A percentile compares a stretch with the other conserved stretches of the same genome.
Evolutionary conservation across 2,113 vertebrate genomes (phyloP).

Genomic region (Phalacrocorax brasilianus): DNA sequence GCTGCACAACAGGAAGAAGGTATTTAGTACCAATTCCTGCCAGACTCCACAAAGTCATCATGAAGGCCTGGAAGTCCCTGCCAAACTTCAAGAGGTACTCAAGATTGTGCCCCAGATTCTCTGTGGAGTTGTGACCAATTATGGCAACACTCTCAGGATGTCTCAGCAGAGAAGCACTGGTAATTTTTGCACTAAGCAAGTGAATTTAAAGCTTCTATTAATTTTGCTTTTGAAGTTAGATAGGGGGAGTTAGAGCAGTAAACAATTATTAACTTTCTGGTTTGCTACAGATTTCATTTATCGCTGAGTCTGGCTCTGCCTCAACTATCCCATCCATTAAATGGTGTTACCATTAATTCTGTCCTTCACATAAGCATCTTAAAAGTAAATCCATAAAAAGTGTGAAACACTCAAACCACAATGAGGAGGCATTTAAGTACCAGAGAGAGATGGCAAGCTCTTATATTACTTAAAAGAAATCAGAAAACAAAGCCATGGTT

Average conservation of each 20-base stretch:
- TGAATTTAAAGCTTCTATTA: neutral
- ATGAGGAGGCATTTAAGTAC: neutral
- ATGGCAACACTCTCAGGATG: neutral
- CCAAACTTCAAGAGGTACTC: neutral
- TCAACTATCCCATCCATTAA: neutral
- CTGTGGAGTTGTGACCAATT: neutral
- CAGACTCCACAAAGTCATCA: neutral
- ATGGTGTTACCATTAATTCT: neutral
- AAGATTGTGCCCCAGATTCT: neutral
- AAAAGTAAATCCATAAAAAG: neutral
- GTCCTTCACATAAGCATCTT: neutral
- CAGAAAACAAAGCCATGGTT: neutral
- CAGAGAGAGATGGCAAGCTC: neutral
- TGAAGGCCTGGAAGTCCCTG: neutral
- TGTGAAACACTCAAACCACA: neutral
- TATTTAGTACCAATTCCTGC: neutral
- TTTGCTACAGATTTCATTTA: neutral
- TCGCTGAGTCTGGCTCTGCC: neutral
- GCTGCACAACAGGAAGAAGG: neutral
- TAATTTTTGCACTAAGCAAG: neutral
- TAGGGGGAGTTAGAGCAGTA: neutral
- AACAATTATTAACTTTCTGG: neutral
- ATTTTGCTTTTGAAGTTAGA: neutral
- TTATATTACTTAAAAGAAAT: neutral
- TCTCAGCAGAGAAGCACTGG: neutral